Conservation (phyloP, 2,888 invertebrate genomes). For the Sarcophaga rosellei region DNA sequence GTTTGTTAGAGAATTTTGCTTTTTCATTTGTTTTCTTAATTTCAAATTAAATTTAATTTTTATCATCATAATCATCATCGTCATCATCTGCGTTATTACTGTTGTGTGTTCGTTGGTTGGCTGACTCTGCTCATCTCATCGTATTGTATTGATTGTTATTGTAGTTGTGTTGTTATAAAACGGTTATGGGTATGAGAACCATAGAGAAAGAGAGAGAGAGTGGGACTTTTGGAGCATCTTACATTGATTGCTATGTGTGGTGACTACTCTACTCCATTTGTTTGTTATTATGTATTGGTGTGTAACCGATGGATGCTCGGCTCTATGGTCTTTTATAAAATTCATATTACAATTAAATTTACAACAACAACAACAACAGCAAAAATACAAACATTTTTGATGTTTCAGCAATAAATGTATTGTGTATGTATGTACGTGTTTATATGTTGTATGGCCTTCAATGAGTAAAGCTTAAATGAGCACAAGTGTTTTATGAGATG, state of each 20-base stretch:
- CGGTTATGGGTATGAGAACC: no score
- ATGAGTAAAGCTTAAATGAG: not conserved
- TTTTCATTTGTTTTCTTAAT: conserved; percentile 59
- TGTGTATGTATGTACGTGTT: no score
- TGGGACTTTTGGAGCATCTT: conserved; percentile 42
- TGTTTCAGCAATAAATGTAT: not conserved
- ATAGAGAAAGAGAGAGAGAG: no score
- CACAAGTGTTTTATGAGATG: conserved; percentile 6
- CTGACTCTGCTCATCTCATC: no score
- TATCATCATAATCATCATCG: conserved; percentile 33
- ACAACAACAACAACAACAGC: no score
- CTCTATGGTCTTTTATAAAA: conserved; percentile 63
- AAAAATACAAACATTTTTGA: conserved; percentile 55
- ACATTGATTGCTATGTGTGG: conserved; percentile 64
- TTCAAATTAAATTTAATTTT: conserved; percentile 62
- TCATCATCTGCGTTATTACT: not conserved
- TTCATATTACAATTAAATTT: conserved; percentile 64
- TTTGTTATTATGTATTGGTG: conserved; percentile 12
- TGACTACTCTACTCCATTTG: conserved; percentile 36
- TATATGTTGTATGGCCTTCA: no score
- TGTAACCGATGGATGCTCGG: conserved; percentile 4
- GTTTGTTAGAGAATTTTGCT: not conserved
- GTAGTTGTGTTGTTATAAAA: no score
- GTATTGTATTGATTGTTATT: no score
- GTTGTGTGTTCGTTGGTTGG: not conserved